Conservation (phyloP, 2,113 vertebrate genomes). For the Hystrix brachyura region DNA sequence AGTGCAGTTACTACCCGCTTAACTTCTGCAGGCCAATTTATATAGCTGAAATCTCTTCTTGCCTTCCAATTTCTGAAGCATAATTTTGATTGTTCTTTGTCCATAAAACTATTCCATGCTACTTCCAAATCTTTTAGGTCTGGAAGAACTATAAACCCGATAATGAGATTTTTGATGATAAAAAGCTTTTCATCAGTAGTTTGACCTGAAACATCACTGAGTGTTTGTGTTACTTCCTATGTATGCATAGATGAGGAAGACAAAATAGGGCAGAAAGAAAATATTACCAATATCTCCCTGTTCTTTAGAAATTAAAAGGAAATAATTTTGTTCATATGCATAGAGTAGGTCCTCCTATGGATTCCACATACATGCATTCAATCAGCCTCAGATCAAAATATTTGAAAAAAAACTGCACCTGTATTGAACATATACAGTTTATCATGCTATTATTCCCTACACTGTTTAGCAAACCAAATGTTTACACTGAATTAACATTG, state of each 20-base stretch:
- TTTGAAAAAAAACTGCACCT: neutral
- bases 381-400: neutral
- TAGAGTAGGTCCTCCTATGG: neutral
- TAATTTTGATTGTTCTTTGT: neutral
- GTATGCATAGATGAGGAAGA: neutral
- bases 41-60: neutral
- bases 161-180: conserved; percentile 28
- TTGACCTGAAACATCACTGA: neutral
- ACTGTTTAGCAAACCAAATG: neutral
- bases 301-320: neutral
- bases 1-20: neutral
- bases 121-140: neutral
- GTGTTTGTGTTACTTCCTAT: neutral
- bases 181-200: neutral
- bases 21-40: neutral
- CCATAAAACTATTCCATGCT: neutral
- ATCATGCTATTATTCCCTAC: neutral
- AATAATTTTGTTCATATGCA: neutral
- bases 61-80: neutral
- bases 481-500: neutral
- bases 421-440: too few species aligned
- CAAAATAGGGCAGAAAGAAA: neutral
- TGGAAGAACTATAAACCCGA: neutral
- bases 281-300: neutral
- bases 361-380: neutral